Base-by-base conservation (phyloP, 2,888 invertebrate genomes). In the Anorthoa munda region DNA sequence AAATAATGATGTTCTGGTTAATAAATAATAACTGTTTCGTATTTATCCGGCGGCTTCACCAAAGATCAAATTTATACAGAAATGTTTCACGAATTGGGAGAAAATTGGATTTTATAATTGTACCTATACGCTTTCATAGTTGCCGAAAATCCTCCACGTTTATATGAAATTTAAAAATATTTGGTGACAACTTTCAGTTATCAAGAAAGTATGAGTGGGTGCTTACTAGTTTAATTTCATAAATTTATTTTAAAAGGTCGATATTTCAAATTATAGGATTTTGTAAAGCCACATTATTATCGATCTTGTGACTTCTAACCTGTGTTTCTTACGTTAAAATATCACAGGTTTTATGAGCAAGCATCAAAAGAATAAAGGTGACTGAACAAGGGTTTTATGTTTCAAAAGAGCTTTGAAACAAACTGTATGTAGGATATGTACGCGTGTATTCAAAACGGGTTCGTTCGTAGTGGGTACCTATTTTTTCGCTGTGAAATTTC, bases 341-440 rank as follows among this genome's bases (percentile, higher is more conserved):
- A 80, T 82, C 74, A 74, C 73, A 69, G 48, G 45, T 81, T 79
- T 80, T 79, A 82, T 76, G 64, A 74, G 64, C 64, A 71, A 75
- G 61, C 67, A 75, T 77, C 81, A 83, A 85, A 83, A 85, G 82
- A 83, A 86, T 86, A 88, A 88, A 86, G 84, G 86, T 84, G 75
- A 82, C 75, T 82, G 85, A 86, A 90, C 88, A 88, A 88, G 84
- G 87, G 89, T 88, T 87, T 91, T 87, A 87, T 88, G 85, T 91
- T 90, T 88, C 89, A 90, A 91, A 88, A 89, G 87, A 88, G 84
- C 89, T 88, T 86, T 87, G 87, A 89, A 89, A 83, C 85, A 83
- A 88, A 88, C 85, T 83, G 82, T 78, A 75, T 74, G 77, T 73
- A 64, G 39, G 72, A 64, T 81, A 77, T 68, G 75, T 73, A 69